These are phyloP conservation scores for Linepithema humile DNA, from an alignment of 1,140 invertebrate genomes.

Conservation along the genomic window DNA sequence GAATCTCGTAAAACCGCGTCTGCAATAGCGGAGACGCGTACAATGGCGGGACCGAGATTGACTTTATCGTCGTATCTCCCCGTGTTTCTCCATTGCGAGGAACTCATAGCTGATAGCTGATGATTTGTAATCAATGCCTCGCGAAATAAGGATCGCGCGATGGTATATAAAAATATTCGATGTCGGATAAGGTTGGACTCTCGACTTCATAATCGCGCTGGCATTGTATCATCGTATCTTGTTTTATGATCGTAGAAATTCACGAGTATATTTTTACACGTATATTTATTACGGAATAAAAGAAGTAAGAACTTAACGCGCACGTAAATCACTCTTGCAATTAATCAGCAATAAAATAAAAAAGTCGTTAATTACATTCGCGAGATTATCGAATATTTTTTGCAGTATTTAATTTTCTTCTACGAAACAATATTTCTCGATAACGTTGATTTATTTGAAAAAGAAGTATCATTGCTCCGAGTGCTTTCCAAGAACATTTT, in stretches of 20 bases:
- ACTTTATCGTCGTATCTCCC: constrained; percentile 52
- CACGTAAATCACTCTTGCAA: background rate
- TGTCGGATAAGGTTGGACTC: background rate
- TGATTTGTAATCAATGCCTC: constrained; percentile 28
- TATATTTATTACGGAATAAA: constrained; percentile 2
- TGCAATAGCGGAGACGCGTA: constrained; percentile 11
- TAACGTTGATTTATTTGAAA: background rate
- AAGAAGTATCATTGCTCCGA: background rate
- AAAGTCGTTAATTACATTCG: background rate
- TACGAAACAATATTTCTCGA: background rate
- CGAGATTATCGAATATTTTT: background rate
- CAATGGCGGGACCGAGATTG: constrained; percentile 36
- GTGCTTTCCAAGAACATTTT: background rate
- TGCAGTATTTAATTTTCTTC: background rate
- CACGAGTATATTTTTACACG: background rate
- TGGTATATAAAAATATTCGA: constrained; percentile 11
- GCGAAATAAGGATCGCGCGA: constrained; percentile 4
- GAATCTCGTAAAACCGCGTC: constrained; percentile 31
- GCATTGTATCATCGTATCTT: background rate
- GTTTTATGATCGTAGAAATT: constrained; percentile 8
- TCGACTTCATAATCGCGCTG: background rate
- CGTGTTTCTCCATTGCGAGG: constrained; percentile 13
- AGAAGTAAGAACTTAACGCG: background rate
- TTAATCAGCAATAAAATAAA: no score
- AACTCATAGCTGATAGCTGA: constrained; percentile 5